A percentile compares a stretch with the other conserved stretches of the same genome.
These are phyloP conservation scores for Notamacropus eugenii DNA, from an alignment of 2,797 vertebrate species.

Conservation along the genomic window DNA sequence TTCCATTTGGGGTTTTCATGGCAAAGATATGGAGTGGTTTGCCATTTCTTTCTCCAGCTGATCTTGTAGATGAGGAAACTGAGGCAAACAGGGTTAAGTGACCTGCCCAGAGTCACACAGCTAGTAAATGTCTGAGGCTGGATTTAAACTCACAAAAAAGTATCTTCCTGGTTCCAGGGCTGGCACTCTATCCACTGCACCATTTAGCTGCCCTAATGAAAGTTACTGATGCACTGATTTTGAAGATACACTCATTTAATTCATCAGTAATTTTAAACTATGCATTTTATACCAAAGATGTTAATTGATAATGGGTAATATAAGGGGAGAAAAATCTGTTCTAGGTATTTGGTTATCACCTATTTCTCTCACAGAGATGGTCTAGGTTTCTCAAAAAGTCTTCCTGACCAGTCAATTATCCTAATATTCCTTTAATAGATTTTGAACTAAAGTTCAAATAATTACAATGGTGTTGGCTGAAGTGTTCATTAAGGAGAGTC, in stretches of 20 bases:
- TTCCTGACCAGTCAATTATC: constrained; percentile 44
- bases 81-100: neutral
- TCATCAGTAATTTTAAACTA: constrained; percentile 3
- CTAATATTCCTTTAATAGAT: constrained; percentile 8
- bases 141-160: neutral
- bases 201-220: neutral
- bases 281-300: neutral
- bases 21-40: neutral
- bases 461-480: constrained; percentile 52
- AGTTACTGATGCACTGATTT: neutral
- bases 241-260: neutral
- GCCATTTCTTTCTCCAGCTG: neutral
- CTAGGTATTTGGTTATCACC: no score
- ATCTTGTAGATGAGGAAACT: neutral
- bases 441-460: constrained; percentile 63
- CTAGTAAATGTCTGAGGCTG: neutral
- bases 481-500: constrained; percentile 25
- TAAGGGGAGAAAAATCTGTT: neutral
- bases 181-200: neutral
- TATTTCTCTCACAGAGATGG: neutral
- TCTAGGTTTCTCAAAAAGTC: constrained; percentile 32
- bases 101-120: neutral
- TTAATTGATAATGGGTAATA: neutral
- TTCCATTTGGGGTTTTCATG: neutral
- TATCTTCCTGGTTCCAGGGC: neutral